phyloP scores from a whole-genome alignment of 1,140 invertebrate genomes.

The Aphelinus atriplicis region DNA sequence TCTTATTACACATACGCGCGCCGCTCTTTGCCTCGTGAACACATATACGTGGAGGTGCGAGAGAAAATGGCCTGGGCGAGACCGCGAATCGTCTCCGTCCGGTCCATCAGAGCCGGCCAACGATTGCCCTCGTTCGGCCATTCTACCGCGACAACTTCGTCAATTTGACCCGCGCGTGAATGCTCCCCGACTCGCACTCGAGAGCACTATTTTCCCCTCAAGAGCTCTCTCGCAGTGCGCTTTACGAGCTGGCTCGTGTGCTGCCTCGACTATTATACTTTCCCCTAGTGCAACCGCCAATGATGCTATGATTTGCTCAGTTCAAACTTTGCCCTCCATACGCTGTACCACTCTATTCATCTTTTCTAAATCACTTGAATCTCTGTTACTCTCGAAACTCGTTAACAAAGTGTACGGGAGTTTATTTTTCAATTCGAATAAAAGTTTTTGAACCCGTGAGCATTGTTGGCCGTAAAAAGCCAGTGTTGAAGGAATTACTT shows the following conservation, averaged over 20 bases:
- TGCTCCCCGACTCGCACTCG: slow-evolving; percentile 3
- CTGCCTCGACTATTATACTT: slow-evolving; percentile 1
- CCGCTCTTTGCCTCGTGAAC: background rate
- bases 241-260: slow-evolving; percentile 15
- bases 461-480: too few species aligned
- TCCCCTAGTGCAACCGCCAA: background rate
- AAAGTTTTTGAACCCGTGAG: too few species aligned
- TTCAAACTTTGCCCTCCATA: background rate
- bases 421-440: too few species aligned
- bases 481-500: too few species aligned
- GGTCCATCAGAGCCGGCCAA: slow-evolving; percentile 21
- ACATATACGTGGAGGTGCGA: background rate
- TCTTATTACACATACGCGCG: background rate
- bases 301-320: slow-evolving; percentile 8
- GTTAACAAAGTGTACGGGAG: too few species aligned
- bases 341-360: too few species aligned
- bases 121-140: slow-evolving; percentile 29
- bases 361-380: too few species aligned
- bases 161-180: slow-evolving; percentile 26
- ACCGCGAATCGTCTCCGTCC: slow-evolving; percentile 31
- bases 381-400: too few species aligned
- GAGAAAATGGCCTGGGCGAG: slow-evolving; percentile 18
- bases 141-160: slow-evolving; percentile 29
- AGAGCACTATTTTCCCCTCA: slow-evolving; percentile 19
- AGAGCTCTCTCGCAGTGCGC: slow-evolving; percentile 8